Evolutionary conservation across 2,797 vertebrate genomes (phyloP), one percentile per base, ranked within the genome.

Genomic region (Lepilemur ruficaudatus): DNA sequence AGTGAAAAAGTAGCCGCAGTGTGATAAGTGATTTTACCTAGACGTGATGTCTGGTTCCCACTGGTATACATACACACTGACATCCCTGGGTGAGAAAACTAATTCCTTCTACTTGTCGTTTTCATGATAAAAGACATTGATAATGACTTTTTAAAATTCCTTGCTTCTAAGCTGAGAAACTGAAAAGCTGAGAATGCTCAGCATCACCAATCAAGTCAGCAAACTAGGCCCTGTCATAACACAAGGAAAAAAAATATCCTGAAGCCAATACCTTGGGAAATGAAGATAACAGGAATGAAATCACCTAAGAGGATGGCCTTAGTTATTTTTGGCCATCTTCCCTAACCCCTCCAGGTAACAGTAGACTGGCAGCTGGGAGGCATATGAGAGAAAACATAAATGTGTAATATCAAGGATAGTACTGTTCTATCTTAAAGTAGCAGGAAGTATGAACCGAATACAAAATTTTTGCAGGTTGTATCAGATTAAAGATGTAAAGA

Each of bases 41-140:
- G 99, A 98, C 97, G 98, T 96, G 98, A 98, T 96, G 98, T 97
- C 98, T 98, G 96, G 96, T 97, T 98, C 97, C 98, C 97, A 97
- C 25, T 98, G 98, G 98, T 98, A 99, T 98, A 98, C 97, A 99
- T 98, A 98, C 97, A 98, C 97, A 98, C 97, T 97, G 96, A 98
- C 87, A 52, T 89, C 96, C 48, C n/a, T 89, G 63, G 94, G 97
- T 95, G 89, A 84, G 25, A 97, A 97, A 12, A 80, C 67, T 87
- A 91, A 96, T 57, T 94, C 89, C 92, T 96, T 95, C n/a, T 89
- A 20, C 15, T 96, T 91, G 15, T 69, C n/a, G 95, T 96, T 89
- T 76, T 85, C 14, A 17, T 65, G 32, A 97, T 73, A 57, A 97
- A 95, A 96, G 38, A 88, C 87, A 95, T 22, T 0, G 8, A 61